Evolutionary conservation across 2,797 vertebrate species (phyloP), one percentile per base, ranked within the genome.

Genomic region (Delichon dasypus): DNA sequence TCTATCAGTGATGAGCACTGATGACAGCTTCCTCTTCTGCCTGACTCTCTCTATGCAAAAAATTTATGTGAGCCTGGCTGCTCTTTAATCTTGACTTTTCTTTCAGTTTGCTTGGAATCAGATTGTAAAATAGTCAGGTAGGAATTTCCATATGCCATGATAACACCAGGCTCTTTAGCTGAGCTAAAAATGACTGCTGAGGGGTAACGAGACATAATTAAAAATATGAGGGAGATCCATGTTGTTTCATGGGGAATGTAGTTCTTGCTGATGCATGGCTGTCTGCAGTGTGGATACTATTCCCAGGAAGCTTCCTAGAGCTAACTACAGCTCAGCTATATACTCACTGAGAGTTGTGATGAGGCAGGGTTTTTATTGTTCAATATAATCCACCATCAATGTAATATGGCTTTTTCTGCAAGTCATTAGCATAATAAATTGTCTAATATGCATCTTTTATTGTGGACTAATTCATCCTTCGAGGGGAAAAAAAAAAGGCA

Each of bases 401-500:
- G 67, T 85, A 90, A 95, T 95, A 85, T 87, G 67, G 78, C 92
- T 93, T 96, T 94, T 95, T 57, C 92, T 85, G n/a, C 29, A 57
- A 88, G 38, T 68, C 61, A 76, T 95, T 96, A 95, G 65, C 88
- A 93, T 93, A 96, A 96, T 88, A 96, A 96, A 93, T 94, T 93
- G 76, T 65, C 86, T 85, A 90, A 94, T 82, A 85, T 70, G 84
- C 25, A 16, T 89, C 84, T 85, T 87, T 91, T 94, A 87, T 80
- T 93, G 75, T 88, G 30, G 91, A 66, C 76, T 96, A 88, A 93
- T 93, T 95, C 66, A 93, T 92, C 91, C 84, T 94, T 89, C 77
- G 79, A 95, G 73, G 20, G 17, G 6, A 1, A 18, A 89, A 64
- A 64, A 64, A 85, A 68, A 80, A 65, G 53, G 16, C 68, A 94